These are phyloP conservation scores for Macroglossus sobrinus DNA, from an alignment of 2,113 vertebrate genomes.

Conservation along the genomic window DNA sequence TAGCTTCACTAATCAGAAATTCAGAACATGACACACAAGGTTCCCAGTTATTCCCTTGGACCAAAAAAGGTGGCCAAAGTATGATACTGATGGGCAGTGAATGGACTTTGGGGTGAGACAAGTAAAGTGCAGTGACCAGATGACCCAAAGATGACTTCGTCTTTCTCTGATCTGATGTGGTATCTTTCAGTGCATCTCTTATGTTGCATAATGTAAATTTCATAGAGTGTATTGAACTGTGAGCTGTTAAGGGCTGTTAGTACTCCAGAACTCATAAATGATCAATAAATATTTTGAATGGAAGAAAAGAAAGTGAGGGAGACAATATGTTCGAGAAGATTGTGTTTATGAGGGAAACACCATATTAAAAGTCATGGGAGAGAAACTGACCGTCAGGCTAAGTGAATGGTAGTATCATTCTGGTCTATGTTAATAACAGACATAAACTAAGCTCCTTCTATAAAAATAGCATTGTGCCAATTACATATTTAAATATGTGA, in stretches of 20 bases:
- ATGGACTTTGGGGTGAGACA: background rate
- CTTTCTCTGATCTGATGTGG: background rate
- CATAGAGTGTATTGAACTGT: background rate
- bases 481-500: background rate
- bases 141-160: background rate
- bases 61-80: background rate
- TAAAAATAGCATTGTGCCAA: background rate
- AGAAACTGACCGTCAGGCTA: background rate
- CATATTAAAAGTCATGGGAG: background rate
- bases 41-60: background rate
- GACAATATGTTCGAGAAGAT: background rate
- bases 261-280: background rate
- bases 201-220: fast-evolving
- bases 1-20: background rate
- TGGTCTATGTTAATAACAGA: background rate
- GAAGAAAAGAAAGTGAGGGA: background rate
- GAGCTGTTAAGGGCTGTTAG: fast-evolving
- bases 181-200: background rate
- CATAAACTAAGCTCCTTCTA: background rate
- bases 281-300: background rate
- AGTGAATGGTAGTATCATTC: background rate
- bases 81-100: background rate
- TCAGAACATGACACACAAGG: background rate
- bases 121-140: background rate
- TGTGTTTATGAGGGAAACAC: background rate